Evolutionary conservation across 2,113 vertebrate species (phyloP), one percentile per base, ranked within the genome.

Genomic region (Thryonomys swinderianus): DNA sequence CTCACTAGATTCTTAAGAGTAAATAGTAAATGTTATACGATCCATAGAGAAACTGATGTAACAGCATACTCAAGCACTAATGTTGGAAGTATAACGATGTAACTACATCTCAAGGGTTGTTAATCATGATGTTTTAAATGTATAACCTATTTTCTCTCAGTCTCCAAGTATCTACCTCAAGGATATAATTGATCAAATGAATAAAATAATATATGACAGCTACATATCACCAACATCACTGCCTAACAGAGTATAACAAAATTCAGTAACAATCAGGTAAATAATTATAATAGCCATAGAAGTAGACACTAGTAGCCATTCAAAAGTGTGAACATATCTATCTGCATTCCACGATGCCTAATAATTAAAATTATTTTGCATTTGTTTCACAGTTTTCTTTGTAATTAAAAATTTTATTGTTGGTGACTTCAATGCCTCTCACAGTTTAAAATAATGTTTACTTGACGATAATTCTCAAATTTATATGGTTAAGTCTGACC

Each of bases 111-210:
- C 37, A 85, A 88, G 55, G 21, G 9, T 51, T 76, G 34, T 48
- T 93, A 85, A 79, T 89, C 90, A 81, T 92, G 66, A 88, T n/a
- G 62, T 90, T 78, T 90, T 67, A 89, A 95, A 88, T 71, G 21
- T n/a, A n/a, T 83, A 90, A 90, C 11, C 69, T 83, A 79, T 40
- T 93, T 95, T 95, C 62, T 42, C 18, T 66, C 48, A 78, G 16
- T 84, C 32, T 85, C 34, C 17, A 16, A 30, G 25, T 55, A 61
- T 45, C 55, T 90, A 67, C 4, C 85, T 4, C 13, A 64, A 62
- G 21, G 21, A 71, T 37, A 20, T 71, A 90, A 34, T 27, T 90
- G n/a, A 20, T 53, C 74, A 82, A 80, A 88, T 53, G 25, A 92
- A 23, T 71, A 34, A 85, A 88, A 40, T 30, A 32, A 84, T 76